Evolutionary conservation across 2,888 invertebrate genomes (phyloP).

Genomic region (Gnatocerus cornutus): DNA sequence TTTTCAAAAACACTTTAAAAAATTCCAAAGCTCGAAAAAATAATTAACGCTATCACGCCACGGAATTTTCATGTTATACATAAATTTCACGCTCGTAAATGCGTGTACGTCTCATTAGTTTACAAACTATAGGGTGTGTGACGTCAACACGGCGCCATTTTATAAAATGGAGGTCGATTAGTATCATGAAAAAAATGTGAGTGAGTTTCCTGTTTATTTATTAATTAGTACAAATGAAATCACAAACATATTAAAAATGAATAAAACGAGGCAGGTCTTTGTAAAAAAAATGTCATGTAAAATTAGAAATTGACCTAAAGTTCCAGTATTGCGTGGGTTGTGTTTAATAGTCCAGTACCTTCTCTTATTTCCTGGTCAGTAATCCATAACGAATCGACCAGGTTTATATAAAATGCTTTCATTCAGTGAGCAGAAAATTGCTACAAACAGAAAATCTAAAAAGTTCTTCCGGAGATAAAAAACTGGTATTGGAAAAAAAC

Average conservation of each 20-base stretch:
- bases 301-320: constrained; percentile 37
- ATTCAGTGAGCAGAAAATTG: constrained; percentile 38
- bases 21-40: not conserved
- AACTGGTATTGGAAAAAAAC: constrained; percentile 5
- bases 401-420: constrained; percentile 19
- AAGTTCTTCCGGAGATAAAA: constrained; percentile 6
- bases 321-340: constrained; percentile 36
- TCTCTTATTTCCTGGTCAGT: constrained; percentile 44
- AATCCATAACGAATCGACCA: constrained; percentile 42
- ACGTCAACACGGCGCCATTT: too few relatives aligned
- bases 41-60: not conserved
- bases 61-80: too few relatives aligned
- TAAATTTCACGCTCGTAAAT: too few relatives aligned
- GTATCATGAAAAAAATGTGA: too few relatives aligned
- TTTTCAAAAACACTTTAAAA: not conserved
- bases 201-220: too few relatives aligned
- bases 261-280: not conserved
- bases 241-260: not conserved
- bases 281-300: constrained; percentile 19
- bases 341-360: constrained; percentile 43
- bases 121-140: too few relatives aligned
- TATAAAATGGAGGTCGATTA: too few relatives aligned
- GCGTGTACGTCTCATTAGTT: too few relatives aligned
- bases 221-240: too few relatives aligned
- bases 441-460: not conserved